A percentile compares a stretch with the other conserved stretches of the same genome.
Conservation (phyloP, 2,113 vertebrate genomes). For the Nycticryphes semicollaris region DNA sequence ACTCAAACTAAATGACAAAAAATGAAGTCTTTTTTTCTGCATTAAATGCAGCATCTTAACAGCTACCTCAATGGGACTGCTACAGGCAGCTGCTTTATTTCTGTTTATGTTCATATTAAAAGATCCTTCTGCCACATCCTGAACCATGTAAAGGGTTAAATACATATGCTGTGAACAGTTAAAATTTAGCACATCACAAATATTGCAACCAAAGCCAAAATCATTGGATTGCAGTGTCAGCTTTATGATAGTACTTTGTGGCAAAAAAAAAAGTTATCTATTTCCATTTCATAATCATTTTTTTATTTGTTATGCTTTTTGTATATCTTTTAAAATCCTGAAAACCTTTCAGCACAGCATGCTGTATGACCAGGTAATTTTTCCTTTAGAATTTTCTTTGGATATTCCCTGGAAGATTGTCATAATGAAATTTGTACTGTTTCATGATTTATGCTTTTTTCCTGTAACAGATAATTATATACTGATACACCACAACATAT, state of each 20-base stretch:
- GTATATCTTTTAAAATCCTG: background rate
- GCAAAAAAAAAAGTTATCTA: background rate
- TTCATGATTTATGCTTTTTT: background rate
- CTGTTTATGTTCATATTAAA: background rate
- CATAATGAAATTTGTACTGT: background rate
- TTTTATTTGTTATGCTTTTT: conserved; percentile 2
- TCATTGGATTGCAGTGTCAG: conserved; percentile 8
- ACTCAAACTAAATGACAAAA: background rate
- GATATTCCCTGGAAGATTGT: background rate
- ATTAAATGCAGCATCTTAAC: background rate
- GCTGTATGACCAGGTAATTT: background rate
- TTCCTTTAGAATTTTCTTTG: conserved; percentile 11
- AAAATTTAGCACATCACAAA: background rate
- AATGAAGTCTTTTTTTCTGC: background rate
- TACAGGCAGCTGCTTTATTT: background rate
- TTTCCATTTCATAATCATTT: conserved; percentile 35
- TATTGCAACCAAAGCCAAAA: conserved; percentile 12
- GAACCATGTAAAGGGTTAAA: background rate
- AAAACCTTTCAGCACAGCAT: conserved; percentile 11
- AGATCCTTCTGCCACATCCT: background rate
- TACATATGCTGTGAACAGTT: background rate
- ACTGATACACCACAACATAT: background rate
- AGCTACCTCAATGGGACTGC: background rate
- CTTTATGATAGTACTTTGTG: background rate
- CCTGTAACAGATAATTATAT: background rate